Conservation (phyloP, 23 tunicate genomes). For the Styela plicata region DNA sequence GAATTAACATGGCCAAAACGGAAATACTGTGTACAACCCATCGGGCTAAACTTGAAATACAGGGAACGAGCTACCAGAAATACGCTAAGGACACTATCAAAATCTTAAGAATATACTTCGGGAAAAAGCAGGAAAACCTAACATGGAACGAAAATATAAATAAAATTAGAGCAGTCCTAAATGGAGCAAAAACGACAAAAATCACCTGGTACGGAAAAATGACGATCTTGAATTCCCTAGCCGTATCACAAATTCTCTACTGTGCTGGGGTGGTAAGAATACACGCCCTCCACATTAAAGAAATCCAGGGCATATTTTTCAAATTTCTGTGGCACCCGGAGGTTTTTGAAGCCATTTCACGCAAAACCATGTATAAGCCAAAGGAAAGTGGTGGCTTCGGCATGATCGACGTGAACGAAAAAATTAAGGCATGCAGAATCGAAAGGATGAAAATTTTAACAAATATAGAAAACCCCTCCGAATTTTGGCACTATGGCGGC, state of each 20-base stretch:
- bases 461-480: background rate
- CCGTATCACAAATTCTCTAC: background rate
- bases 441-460: background rate
- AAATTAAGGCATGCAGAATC: background rate
- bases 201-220: background rate
- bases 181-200: background rate
- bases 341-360: background rate
- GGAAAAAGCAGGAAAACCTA: background rate
- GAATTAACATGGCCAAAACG: conserved; percentile 29
- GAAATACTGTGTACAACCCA: background rate
- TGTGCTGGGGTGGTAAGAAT: background rate
- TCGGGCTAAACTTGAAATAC: background rate
- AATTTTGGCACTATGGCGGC: background rate
- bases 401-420: background rate
- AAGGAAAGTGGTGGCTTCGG: background rate
- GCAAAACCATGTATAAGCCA: background rate
- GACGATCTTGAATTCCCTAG: background rate
- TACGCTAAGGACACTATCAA: background rate
- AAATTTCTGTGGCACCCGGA: background rate
- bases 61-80: background rate
- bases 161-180: background rate
- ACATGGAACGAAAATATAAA: background rate
- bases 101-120: background rate
- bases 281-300: background rate
- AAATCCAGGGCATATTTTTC: too few relatives aligned